Evolutionary conservation across 2,797 vertebrate species (phyloP), one percentile per base, ranked within the genome.

Genomic region (Urosaurus nigricauda): DNA sequence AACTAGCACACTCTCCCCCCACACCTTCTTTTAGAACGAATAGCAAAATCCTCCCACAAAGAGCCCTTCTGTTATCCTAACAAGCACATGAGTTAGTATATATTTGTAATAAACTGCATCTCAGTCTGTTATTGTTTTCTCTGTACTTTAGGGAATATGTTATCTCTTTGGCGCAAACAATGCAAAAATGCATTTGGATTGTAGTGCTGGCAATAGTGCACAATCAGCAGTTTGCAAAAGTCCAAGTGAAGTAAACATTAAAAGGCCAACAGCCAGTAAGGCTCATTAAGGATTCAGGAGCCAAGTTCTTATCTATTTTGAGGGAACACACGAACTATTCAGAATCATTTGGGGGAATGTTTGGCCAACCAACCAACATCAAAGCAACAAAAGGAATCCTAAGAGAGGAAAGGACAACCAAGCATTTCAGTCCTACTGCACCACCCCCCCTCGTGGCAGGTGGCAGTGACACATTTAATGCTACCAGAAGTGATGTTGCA

Each of bases 221-320:
- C 26, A 51, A 75, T 85, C 80, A 74, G 83, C 77, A 79, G 77
- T 71, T 85, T 85, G 73, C 51, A 74, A 79, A 85, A 70, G 56
- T 84, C 73, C 43, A 84, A 78, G 73, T 14, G 43, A 84, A 84
- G 63, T 88, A 84, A 88, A 80, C 53, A 47, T 85, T 80, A 85
- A 85, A 80, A 85, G 83, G 83, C 77, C 77, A 89, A 89, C 83
- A 80, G 83, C 71, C 81, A 77, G 73, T 68, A 88, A 78, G n/a
- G 14, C 68, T 85, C 88, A 85, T 84, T 89, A 79, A 80, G 68
- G 40, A 80, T 89, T 85, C 63, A 80, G 37, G 53, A 85, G 40
- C 65, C 47, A 73, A 79, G 51, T 29, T 73, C 35, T 88, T 79
- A 68, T 70, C 84, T 85, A 74, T 89, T 80, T 80, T 47, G 73